Evolutionary conservation across 2,113 vertebrate species (phyloP).

Genomic region (Apodemus speciosus): DNA sequence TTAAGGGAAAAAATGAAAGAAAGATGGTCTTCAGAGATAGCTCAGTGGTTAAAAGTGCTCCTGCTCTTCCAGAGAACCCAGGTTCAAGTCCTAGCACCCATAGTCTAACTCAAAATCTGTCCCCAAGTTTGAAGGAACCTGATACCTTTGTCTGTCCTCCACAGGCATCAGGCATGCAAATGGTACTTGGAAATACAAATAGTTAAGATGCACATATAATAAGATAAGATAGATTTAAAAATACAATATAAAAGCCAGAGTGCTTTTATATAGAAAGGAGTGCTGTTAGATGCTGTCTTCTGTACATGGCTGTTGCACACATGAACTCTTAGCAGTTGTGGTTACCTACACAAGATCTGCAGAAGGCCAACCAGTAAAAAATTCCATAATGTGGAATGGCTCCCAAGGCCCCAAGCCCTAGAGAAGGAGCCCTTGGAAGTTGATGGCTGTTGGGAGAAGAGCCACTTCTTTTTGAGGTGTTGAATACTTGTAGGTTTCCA

Average conservation of each 20-base stretch:
- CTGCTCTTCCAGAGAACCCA: not conserved
- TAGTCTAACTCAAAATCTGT: no score
- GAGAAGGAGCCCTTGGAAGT: not conserved
- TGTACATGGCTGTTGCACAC: not conserved
- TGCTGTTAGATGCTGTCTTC: not conserved
- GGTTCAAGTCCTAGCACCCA: not conserved
- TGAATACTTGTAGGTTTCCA: not conserved
- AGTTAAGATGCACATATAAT: not conserved
- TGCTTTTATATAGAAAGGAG: not conserved
- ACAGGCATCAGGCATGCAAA: no score
- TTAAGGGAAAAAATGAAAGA: not conserved
- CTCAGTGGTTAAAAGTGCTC: not conserved
- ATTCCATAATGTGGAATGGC: not conserved
- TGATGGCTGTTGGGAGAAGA: not conserved
- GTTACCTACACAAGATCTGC: not conserved
- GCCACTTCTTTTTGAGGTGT: not conserved
- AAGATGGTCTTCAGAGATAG: not conserved
- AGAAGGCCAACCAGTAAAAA: not conserved
- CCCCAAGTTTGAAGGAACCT: no score
- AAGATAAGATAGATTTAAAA: not conserved
- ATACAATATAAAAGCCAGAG: not conserved
- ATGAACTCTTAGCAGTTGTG: not conserved
- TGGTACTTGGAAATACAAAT: not conserved
- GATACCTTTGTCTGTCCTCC: not conserved
- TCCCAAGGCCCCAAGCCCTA: not conserved